Conservation (phyloP, 2,888 invertebrate species). For the Netelia inedita region DNA sequence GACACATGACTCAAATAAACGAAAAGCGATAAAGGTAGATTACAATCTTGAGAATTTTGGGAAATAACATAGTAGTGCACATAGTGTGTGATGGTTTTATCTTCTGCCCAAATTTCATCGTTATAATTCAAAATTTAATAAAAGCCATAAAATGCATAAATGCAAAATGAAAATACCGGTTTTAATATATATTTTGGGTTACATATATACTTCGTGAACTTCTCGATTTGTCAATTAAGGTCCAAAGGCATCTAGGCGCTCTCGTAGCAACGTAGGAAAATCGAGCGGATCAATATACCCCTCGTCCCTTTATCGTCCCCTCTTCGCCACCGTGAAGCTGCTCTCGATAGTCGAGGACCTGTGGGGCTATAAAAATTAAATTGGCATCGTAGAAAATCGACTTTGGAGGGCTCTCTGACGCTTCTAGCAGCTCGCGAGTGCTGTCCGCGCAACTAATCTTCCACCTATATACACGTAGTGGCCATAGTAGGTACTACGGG, state of each 20-base stretch:
- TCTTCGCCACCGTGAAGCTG: slow-evolving; percentile 29
- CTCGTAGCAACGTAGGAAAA: slow-evolving; percentile 57
- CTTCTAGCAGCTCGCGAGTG: slow-evolving; percentile 38
- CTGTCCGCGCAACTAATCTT: slow-evolving; percentile 63
- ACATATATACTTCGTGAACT: slow-evolving; percentile 4
- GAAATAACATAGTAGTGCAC: too few species aligned
- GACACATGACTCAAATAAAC: too few species aligned
- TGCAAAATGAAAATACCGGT: neutral
- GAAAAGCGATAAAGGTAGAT: too few species aligned
- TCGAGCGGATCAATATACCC: slow-evolving; percentile 66
- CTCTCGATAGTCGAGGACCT: slow-evolving; percentile 63
- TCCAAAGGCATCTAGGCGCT: slow-evolving; percentile 18
- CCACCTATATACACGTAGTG: slow-evolving; percentile 11
- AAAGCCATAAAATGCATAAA: neutral
- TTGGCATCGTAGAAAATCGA: slow-evolving; percentile 68
- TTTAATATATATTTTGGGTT: neutral
- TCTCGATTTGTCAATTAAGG: slow-evolving; percentile 60
- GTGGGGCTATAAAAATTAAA: slow-evolving; percentile 69
- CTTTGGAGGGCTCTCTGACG: slow-evolving; percentile 47
- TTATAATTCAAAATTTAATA: too few species aligned
- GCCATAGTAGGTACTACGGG: neutral
- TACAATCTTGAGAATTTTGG: too few species aligned
- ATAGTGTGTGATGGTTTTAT: too few species aligned
- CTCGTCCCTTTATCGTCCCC: slow-evolving; percentile 5
- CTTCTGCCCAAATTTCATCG: too few species aligned